Percentiles rank a stretch among this genome's conserved stretches.
These are phyloP conservation scores for Pterobdella sp. DNA, from an alignment of 2,888 invertebrate genomes.

Conservation along the genomic window DNA sequence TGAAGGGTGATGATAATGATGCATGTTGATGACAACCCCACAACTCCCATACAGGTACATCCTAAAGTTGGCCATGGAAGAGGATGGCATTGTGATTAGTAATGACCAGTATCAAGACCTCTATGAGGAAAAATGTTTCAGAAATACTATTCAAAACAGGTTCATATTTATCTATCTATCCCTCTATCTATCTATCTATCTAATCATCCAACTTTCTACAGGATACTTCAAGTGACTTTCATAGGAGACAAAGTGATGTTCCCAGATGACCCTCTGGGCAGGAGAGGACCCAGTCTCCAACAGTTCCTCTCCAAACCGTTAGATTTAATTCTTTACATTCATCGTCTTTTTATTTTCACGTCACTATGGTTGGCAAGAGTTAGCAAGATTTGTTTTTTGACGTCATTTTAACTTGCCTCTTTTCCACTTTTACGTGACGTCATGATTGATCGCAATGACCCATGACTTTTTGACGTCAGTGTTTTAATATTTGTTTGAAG, in stretches of 20 bases:
- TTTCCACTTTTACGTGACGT: too few species aligned
- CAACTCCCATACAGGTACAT: slow-evolving; percentile 18
- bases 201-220: too few species aligned
- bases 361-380: too few species aligned
- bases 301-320: slow-evolving; percentile 4
- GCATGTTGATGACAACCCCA: background rate
- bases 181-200: too few species aligned
- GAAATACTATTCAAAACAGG: slow-evolving; percentile 21
- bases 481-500: too few species aligned
- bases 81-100: slow-evolving; percentile 15
- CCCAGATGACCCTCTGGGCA: slow-evolving; percentile 17
- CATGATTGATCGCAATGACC: too few species aligned
- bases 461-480: too few species aligned
- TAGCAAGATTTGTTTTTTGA: too few species aligned
- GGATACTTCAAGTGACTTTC: slow-evolving; percentile 23
- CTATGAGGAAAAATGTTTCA: slow-evolving; percentile 15
- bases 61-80: slow-evolving; percentile 13
- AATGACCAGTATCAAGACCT: slow-evolving; percentile 27
- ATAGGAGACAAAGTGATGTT: slow-evolving; percentile 28
- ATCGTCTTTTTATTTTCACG: too few species aligned
- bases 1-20: background rate
- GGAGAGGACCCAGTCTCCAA: slow-evolving; percentile 23
- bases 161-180: too few species aligned
- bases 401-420: too few species aligned
- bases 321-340: too few species aligned